Evolutionary conservation across 2,888 invertebrate species (phyloP), one percentile per base, ranked within the genome.

Genomic region (Hypercompe scribonia): DNA sequence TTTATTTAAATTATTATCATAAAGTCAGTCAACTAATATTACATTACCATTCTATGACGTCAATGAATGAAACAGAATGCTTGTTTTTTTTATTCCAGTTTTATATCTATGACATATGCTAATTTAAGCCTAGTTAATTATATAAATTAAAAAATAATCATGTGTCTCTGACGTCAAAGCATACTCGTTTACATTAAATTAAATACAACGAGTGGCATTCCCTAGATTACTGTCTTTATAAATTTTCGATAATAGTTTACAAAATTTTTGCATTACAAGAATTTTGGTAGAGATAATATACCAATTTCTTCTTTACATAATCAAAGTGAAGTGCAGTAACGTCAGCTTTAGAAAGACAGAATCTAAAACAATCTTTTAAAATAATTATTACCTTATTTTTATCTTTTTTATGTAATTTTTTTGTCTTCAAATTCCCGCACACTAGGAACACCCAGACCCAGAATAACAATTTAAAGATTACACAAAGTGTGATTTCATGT

Each of bases 41-140:
- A 61, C 79, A 75, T 78, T 79, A 78, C 68, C 73, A 78, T 77
- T 74, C 74, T 76, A 64, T 85, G 84, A 85, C 85, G 84, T 85
- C 84, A 85, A 79, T 78, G 72, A 74, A 69, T 68, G 66, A 79
- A 77, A 74, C 71, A 68, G 70, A 76, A 75, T 77, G 70, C 72
- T 68, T 76, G 71, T 63, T 33, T 68, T 71, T 73, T 71, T 72
- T 69, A 58, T 79, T 61, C 70, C 64, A 61, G 72, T 75, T 81
- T 73, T 68, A 73, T 71, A 50, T 65, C 64, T 65, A 81, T 67
- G 50, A 67, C 68, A 68, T 58, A 65, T 69, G 46, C 58, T 77
- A 70, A 80, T 79, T 80, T 72, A 15, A 71, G 65, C 28, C 46
- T 13, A 61, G 65, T 70, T 75, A 76, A 70, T 74, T 75, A 68